Evolutionary conservation across 2,797 vertebrate species (phyloP), one percentile per base, ranked within the genome.

Genomic region (Xyrichtys novacula): DNA sequence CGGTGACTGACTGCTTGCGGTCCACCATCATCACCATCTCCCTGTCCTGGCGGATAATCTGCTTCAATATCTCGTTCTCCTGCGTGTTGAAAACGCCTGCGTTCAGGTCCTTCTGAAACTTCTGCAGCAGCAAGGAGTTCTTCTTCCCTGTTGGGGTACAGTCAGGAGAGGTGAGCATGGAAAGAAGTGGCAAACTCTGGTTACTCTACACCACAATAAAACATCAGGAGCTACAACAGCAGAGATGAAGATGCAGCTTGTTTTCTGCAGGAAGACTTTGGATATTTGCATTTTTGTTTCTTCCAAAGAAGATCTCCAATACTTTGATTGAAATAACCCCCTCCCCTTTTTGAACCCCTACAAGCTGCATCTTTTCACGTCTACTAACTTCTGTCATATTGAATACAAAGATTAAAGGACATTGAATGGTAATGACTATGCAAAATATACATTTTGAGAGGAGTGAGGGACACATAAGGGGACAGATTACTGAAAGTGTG

Each of bases 91-190:
- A 99, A 66, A 99, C 96, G 54, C 98, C 97, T 1, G 97, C 97
- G 87, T 99, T 99, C 91, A 99, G 95, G 73, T 99, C 98, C 93
- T 98, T 98, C 94, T 99, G 98, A 87, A 99, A 98, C 89, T 98
- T 98, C 91, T 99, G 98, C 83, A 99, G 95, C 74, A 99, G 94
- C 89, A 99, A 95, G 0, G 97, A 99, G 87, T 99, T 99, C 94
- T 99, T 99, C 96, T 99, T 99, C 89, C 97, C 98, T 99, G 92
- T 89, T 84, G 84, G 70, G 80, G 52, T 36, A 83, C 84, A 89
- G 89, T 84, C 78, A 80, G 82, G 46, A 90, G 73, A 91, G 65
- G 72, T 87, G 75, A 88, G 76, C 78, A 82, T 57, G 84, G 19
- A 87, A 36, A 83, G 78, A 44, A 59, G 19, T 87, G 73, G 84